Conservation (phyloP, 2,888 invertebrate species). For the Tortrix viridana region DNA sequence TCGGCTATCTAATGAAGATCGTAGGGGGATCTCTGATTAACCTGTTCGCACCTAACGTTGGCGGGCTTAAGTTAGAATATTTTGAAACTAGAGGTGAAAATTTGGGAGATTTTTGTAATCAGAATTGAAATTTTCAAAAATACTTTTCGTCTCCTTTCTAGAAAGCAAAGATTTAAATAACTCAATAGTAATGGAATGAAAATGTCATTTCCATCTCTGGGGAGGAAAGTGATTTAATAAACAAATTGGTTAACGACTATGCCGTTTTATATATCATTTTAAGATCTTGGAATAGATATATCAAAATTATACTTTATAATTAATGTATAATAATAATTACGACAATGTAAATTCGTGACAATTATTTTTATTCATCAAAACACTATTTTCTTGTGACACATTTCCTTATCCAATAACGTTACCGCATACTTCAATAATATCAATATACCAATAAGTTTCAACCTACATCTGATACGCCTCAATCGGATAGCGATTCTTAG, state of each 20-base stretch:
- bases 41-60: slow-evolving; percentile 71
- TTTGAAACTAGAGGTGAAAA: background rate
- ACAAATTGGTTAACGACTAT: no score
- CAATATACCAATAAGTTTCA: slow-evolving; percentile 18
- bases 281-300: no score
- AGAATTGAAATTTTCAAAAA: background rate
- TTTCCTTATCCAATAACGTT: background rate
- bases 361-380: background rate
- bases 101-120: background rate
- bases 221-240: no score
- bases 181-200: no score
- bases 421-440: background rate
- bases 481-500: slow-evolving; percentile 42
- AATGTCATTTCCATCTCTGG: no score
- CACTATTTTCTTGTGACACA: background rate
- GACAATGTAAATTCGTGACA: no score
- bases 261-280: no score
- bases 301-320: no score
- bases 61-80: slow-evolving; percentile 34
- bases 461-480: slow-evolving; percentile 40
- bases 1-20: slow-evolving; percentile 75
- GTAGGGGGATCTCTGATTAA: slow-evolving; percentile 80
- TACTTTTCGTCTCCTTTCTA: no score
- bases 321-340: no score
- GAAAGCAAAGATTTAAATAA: no score